These are phyloP conservation scores for Malurus cyaneus DNA, from an alignment of 2,113 vertebrate genomes.

Conservation along the genomic window DNA sequence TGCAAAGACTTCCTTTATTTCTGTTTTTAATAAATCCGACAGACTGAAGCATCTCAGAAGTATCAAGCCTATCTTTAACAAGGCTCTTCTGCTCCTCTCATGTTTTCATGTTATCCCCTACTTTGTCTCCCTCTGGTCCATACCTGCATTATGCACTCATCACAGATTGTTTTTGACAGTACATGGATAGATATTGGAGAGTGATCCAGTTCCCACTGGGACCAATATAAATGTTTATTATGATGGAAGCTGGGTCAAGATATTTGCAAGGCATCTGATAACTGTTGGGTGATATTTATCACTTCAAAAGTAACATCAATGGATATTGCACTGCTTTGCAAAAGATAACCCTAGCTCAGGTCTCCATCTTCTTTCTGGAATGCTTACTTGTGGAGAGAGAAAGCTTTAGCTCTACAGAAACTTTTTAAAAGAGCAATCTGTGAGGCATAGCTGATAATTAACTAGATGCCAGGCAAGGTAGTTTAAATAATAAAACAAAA, in stretches of 20 bases:
- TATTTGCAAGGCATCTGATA: not conserved
- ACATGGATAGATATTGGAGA: not conserved
- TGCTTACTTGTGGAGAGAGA: not conserved
- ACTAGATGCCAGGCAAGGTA: not conserved
- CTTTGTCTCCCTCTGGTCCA: not conserved
- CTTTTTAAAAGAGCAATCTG: not conserved
- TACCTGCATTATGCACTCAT: not conserved
- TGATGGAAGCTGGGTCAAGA: not conserved
- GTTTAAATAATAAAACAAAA: constrained; percentile 29
- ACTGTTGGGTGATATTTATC: not conserved
- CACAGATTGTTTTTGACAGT: not conserved
- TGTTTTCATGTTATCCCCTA: not conserved
- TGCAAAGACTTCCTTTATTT: not conserved
- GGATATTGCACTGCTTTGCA: not conserved
- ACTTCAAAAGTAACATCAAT: not conserved
- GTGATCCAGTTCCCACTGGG: not conserved
- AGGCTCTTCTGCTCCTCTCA: not conserved
- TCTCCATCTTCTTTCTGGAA: not conserved
- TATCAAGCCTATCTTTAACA: not conserved
- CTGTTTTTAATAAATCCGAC: not conserved
- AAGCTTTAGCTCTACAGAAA: not conserved
- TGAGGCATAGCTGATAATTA: constrained; percentile 39
- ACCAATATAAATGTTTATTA: not conserved
- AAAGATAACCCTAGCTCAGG: not conserved
- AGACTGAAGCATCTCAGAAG: not conserved